These are phyloP conservation scores for Nannospalax galili DNA, from an alignment of 2,113 vertebrate species.

Conservation along the genomic window DNA sequence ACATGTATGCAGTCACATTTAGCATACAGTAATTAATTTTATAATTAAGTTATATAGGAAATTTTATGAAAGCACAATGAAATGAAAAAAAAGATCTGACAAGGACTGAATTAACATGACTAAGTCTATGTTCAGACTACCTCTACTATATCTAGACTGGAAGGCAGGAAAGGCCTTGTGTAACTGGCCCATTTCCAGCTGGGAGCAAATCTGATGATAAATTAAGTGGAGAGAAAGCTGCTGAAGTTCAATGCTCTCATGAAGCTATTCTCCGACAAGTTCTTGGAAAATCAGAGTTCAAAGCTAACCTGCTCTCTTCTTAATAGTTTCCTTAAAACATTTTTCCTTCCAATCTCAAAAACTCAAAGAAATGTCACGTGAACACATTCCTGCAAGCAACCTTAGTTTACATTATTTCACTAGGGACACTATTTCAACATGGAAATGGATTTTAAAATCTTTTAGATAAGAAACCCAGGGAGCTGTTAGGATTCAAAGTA, in stretches of 20 bases:
- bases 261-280: background rate
- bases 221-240: slow-evolving; percentile 44
- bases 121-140: background rate
- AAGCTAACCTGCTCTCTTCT: slow-evolving; percentile 35
- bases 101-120: slow-evolving; percentile 6
- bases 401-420: slow-evolving; percentile 13
- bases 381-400: slow-evolving; percentile 4
- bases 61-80: slow-evolving; percentile 43
- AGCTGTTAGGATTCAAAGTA: slow-evolving; percentile 14
- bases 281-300: slow-evolving; percentile 57
- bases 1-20: background rate
- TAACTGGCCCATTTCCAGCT: slow-evolving; percentile 51
- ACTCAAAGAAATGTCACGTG: background rate
- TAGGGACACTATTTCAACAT: background rate
- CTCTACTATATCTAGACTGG: background rate
- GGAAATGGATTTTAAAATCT: background rate
- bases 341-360: slow-evolving; percentile 43
- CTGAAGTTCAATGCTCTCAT: background rate
- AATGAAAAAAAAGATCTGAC: slow-evolving; percentile 1
- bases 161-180: slow-evolving; percentile 44
- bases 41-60: slow-evolving; percentile 24
- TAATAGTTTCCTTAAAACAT: slow-evolving; percentile 24
- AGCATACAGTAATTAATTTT: slow-evolving; percentile 47
- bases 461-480: background rate
- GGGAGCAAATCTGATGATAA: slow-evolving; percentile 48